Percentiles rank a stretch among this genome's conserved stretches.
Evolutionary conservation across 64 coral and sea anemone genomes (phyloP).

Genomic region (Pocillopora verrucosa): DNA sequence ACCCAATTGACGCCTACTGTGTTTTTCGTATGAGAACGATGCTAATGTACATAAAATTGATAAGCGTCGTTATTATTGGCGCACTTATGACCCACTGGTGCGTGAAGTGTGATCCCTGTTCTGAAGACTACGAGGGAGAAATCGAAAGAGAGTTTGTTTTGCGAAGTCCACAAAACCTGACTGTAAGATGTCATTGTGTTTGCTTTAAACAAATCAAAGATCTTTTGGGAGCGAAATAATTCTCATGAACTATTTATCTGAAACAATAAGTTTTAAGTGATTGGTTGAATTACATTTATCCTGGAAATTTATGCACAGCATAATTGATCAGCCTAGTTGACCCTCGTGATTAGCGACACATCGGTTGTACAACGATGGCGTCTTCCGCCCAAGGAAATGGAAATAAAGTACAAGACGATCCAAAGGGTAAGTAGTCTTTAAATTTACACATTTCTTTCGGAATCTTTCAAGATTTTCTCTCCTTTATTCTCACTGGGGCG

Average conservation of each 20-base stretch:
- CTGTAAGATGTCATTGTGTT: too few species aligned
- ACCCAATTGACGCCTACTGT: too few species aligned
- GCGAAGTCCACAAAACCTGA: too few species aligned
- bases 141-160: too few species aligned
- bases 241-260: background rate
- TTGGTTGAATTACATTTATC: background rate
- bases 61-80: too few species aligned
- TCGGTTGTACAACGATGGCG: constrained; percentile 5
- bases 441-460: background rate
- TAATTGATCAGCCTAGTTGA: background rate
- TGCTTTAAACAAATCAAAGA: too few species aligned
- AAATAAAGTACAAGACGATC: background rate
- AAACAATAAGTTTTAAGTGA: background rate
- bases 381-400: background rate
- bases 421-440: background rate
- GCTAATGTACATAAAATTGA: too few species aligned
- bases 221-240: too few species aligned
- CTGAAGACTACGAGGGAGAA: too few species aligned
- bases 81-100: too few species aligned
- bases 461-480: background rate
- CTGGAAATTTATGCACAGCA: constrained; percentile 15
- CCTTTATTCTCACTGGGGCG: background rate
- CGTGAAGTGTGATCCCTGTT: too few species aligned
- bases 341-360: background rate
- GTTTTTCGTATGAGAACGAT: too few species aligned